Conservation (phyloP, 2,797 vertebrate genomes). For the Cottoperca gobio region DNA sequence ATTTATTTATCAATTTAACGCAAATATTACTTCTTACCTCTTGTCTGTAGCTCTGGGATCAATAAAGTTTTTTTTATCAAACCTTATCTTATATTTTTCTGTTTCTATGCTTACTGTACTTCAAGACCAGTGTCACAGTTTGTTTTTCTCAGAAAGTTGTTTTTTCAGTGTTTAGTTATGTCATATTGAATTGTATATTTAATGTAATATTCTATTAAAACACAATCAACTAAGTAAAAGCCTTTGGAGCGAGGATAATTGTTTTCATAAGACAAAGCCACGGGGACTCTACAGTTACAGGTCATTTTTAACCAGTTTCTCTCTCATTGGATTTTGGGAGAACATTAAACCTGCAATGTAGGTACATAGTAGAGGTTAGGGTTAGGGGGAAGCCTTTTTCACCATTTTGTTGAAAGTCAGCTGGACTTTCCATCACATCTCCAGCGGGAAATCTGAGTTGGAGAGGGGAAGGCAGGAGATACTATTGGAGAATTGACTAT, state of each 20-base stretch:
- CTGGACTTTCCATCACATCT: constrained; percentile 59
- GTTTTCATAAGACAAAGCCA: constrained; percentile 29
- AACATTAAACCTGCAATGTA: constrained; percentile 9
- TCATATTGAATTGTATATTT: constrained; percentile 34
- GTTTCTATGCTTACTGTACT: neutral
- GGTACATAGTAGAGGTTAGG: constrained; percentile 14
- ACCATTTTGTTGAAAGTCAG: constrained; percentile 28
- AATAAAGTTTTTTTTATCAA: neutral
- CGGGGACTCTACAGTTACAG: neutral
- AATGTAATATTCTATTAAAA: constrained; percentile 41
- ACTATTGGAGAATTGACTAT: constrained; percentile 12
- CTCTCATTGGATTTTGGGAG: constrained; percentile 8
- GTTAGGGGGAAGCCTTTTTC: constrained; percentile 1
- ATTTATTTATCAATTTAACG: neutral
- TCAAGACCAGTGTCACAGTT: neutral
- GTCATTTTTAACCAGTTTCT: neutral
- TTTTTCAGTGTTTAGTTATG: constrained; percentile 2
- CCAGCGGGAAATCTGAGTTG: constrained; percentile 34
- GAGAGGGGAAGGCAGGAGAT: constrained; percentile 24
- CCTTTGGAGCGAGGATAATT: constrained; percentile 21
- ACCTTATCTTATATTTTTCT: neutral
- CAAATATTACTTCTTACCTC: neutral
- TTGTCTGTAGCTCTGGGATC: neutral
- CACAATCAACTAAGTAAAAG: constrained; percentile 21
- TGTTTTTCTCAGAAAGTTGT: neutral